phyloP scores from a whole-genome alignment of 1,140 invertebrate species.

The Eubasilissa regina region DNA sequence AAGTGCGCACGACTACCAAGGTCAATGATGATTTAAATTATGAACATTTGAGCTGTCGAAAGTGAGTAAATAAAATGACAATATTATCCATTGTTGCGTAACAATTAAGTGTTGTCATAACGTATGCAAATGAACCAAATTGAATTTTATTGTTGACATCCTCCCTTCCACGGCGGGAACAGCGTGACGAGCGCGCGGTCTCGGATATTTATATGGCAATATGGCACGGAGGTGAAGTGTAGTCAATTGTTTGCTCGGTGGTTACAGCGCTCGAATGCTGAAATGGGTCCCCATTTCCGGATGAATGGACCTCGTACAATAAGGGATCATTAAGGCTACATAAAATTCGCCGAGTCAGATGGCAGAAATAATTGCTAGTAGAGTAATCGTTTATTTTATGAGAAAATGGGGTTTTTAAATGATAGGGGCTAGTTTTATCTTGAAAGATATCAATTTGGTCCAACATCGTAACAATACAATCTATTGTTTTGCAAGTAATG shows the following conservation, averaged over 20 bases:
- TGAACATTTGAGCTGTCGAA: no score
- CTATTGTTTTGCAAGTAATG: no score
- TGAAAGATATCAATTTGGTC: no score
- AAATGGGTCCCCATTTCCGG: slow-evolving; percentile 38
- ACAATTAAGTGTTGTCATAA: neutral
- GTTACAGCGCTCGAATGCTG: neutral
- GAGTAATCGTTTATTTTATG: no score
- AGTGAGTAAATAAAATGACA: neutral
- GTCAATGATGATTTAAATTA: no score
- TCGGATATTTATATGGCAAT: neutral
- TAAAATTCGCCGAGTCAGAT: neutral
- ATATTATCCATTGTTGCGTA: neutral
- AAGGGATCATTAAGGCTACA: neutral
- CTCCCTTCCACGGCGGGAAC: neutral
- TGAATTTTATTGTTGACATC: neutral
- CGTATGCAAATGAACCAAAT: neutral
- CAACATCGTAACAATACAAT: no score
- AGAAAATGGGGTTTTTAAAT: no score
- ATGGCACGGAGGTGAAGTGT: neutral
- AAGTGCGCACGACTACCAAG: no score
- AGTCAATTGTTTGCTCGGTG: slow-evolving; percentile 1
- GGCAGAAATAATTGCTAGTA: neutral
- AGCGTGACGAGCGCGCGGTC: neutral
- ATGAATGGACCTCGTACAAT: slow-evolving; percentile 9
- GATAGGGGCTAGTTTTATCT: no score